phyloP scores from a whole-genome alignment of 1,140 invertebrate genomes.

The Ylistrum balloti region DNA sequence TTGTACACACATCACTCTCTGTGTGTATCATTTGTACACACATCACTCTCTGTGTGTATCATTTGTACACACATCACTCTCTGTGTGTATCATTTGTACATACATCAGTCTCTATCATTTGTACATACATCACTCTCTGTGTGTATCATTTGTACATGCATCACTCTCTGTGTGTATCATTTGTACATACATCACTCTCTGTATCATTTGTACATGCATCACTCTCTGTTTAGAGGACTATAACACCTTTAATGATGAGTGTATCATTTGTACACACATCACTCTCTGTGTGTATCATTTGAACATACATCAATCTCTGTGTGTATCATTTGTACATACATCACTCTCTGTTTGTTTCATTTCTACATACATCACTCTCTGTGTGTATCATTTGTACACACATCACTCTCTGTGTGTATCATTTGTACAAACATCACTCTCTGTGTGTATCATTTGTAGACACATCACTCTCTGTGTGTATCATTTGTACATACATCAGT shows the following conservation, averaged over 20 bases:
- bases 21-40: background rate
- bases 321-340: background rate
- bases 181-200: too few species aligned
- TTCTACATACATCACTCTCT: too few species aligned
- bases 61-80: background rate
- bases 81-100: too few species aligned
- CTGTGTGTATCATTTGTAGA: background rate
- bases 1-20: too few species aligned
- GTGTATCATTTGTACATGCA: background rate
- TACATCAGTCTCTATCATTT: background rate
- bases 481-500: too few species aligned
- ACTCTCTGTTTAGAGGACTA: background rate
- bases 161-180: background rate
- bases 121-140: constrained; percentile 6
- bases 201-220: background rate
- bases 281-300: background rate
- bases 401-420: background rate
- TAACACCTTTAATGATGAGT: too few species aligned
- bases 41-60: background rate
- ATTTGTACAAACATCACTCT: background rate
- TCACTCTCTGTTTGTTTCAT: background rate
- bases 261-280: background rate
- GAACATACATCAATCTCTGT: too few species aligned
- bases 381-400: background rate
- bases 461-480: background rate